phyloP scores from a whole-genome alignment of 2,888 invertebrate genomes.

The Orthonychiurus folsomi region DNA sequence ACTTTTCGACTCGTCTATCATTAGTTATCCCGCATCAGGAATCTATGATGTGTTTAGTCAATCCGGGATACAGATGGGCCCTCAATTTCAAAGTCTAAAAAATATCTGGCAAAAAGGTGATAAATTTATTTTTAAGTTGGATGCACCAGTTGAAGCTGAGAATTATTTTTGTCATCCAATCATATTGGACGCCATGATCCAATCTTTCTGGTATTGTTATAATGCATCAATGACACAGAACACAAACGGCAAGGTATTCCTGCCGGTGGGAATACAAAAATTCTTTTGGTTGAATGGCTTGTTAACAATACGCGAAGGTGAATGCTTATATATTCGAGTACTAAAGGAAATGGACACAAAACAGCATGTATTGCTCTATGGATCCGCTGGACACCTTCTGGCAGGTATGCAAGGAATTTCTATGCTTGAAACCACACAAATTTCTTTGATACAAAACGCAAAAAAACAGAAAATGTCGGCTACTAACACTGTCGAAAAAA shows the following conservation, averaged over 20 bases:
- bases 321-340: not conserved
- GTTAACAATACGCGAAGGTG: not conserved
- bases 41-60: not conserved
- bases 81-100: not conserved
- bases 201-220: slow-evolving; percentile 18
- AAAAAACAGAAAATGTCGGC: not conserved
- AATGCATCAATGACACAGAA: slow-evolving; percentile 12
- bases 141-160: not conserved
- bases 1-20: not conserved
- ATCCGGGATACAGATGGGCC: not conserved
- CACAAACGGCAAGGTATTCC: not conserved
- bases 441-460: not conserved
- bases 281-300: not conserved
- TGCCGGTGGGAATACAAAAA: not conserved
- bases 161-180: slow-evolving; percentile 24
- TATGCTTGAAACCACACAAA: not conserved
- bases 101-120: not conserved
- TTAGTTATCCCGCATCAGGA: not conserved
- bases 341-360: not conserved
- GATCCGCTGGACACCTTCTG: not conserved
- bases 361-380: not conserved
- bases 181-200: slow-evolving; percentile 27
- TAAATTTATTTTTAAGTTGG: not conserved
- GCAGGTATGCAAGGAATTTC: not conserved
- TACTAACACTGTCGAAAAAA: not conserved